Evolutionary conservation across 2,113 vertebrate species (phyloP).

Genomic region (Bos taurus): DNA sequence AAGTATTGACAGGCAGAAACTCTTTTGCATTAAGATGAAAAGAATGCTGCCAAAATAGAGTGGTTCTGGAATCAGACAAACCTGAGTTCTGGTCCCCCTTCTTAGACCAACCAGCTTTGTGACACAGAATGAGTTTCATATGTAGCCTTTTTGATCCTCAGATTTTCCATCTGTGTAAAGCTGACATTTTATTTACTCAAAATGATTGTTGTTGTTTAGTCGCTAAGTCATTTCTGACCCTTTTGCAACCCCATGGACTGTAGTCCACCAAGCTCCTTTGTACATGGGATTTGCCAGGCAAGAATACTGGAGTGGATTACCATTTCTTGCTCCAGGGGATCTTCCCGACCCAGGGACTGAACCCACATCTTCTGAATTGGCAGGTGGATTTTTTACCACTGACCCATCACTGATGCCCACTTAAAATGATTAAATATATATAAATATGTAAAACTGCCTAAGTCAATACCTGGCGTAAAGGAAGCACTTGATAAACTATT

Average conservation of each 20-base stretch:
- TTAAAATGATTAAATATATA: not conserved
- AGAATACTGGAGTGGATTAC: not conserved
- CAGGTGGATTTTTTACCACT: not conserved
- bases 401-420: not conserved
- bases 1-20: not conserved
- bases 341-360: not conserved
- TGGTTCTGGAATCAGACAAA: not conserved
- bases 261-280: not conserved
- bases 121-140: not conserved
- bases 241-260: not conserved
- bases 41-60: not conserved
- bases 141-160: not conserved
- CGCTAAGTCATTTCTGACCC: not conserved
- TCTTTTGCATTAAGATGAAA: not conserved
- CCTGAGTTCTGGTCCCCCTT: not conserved
- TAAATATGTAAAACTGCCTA: not conserved
- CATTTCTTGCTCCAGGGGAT: not conserved
- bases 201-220: not conserved
- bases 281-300: not conserved
- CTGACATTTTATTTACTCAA: not conserved
- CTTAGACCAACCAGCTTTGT: not conserved
- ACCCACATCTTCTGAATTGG: not conserved
- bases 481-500: not conserved
- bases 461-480: not conserved
- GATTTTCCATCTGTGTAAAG: not conserved